Evolutionary conservation across 2,113 vertebrate species (phyloP).

Genomic region (Zosterops japonicus): DNA sequence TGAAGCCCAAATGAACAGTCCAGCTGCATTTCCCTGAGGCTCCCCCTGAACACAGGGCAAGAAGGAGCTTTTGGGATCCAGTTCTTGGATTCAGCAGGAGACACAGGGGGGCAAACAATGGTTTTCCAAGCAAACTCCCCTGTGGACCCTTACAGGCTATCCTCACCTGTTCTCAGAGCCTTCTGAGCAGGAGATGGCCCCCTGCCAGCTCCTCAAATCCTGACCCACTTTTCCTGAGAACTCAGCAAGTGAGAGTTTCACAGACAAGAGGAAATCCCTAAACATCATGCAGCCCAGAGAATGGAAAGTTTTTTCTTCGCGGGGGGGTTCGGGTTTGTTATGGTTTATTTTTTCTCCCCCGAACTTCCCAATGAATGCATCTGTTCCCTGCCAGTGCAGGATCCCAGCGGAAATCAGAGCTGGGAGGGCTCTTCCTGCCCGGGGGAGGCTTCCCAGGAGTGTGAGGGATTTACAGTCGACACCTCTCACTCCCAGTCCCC

Average conservation of each 20-base stretch:
- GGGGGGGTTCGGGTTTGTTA: neutral
- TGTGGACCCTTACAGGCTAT: neutral
- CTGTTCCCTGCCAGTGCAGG: neutral
- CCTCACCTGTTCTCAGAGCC: conserved; percentile 3
- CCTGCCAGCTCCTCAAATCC: neutral
- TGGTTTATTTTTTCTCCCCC: neutral
- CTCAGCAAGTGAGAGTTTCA: conserved; percentile 28
- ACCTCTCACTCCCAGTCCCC: neutral
- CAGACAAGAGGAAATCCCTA: conserved; percentile 44
- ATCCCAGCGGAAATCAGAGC: neutral
- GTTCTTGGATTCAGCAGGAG: neutral
- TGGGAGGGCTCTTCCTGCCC: neutral
- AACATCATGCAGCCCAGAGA: neutral
- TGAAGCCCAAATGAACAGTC: neutral
- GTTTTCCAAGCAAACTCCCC: neutral
- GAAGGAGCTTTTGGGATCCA: neutral
- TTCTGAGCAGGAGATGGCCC: neutral
- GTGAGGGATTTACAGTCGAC: neutral
- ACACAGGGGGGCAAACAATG: neutral
- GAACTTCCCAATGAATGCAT: neutral
- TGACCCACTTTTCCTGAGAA: conserved; percentile 46
- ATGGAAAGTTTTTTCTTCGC: neutral
- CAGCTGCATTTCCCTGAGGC: neutral
- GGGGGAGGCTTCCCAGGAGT: neutral
- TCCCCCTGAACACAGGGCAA: neutral